A percentile compares a stretch with the other conserved stretches of the same genome.
Evolutionary conservation across 1,140 invertebrate genomes (phyloP).

Genomic region (Pogonognathellus flavescens): DNA sequence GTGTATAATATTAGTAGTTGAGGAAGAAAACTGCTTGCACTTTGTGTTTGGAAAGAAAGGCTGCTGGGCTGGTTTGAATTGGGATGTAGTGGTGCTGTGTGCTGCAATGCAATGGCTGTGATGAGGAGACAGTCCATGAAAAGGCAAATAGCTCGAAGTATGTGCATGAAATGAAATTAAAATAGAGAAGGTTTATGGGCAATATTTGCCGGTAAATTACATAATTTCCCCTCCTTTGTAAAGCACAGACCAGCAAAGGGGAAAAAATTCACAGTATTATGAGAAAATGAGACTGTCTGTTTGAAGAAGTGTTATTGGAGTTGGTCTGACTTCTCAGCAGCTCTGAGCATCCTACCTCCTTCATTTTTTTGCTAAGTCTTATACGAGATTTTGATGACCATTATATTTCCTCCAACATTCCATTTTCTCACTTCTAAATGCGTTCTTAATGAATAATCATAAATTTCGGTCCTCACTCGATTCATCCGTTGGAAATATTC

Average conservation of each 20-base stretch:
- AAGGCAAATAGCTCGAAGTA: constrained; percentile 41
- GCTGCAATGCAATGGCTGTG: not conserved
- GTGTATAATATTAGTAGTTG: too few species aligned
- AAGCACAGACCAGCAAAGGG: constrained; percentile 28
- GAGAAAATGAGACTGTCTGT: constrained; percentile 66
- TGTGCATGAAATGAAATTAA: constrained; percentile 59
- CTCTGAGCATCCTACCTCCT: not conserved
- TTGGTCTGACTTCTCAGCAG: constrained; percentile 49
- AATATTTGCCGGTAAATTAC: constrained; percentile 65
- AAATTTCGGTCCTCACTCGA: constrained; percentile 51
- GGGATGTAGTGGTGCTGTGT: not conserved
- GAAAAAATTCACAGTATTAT: constrained; percentile 54
- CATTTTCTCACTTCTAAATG: constrained; percentile 55
- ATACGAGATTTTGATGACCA: constrained; percentile 65
- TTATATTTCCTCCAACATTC: constrained; percentile 61
- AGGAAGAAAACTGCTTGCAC: not conserved
- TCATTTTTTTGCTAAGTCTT: constrained; percentile 54
- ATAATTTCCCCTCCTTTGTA: constrained; percentile 57
- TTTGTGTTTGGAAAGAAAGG: not conserved
- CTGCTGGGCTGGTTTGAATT: not conserved
- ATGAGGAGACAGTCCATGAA: constrained; percentile 38
- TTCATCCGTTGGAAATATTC: constrained; percentile 27
- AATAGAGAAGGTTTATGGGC: constrained; percentile 58
- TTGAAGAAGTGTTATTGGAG: constrained; percentile 65
- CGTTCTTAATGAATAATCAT: constrained; percentile 63